A percentile compares a stretch with the other conserved stretches of the same genome.
These are phyloP conservation scores for Arnoldichthys spilopterus DNA, from an alignment of 2,797 vertebrate species.

Conservation along the genomic window DNA sequence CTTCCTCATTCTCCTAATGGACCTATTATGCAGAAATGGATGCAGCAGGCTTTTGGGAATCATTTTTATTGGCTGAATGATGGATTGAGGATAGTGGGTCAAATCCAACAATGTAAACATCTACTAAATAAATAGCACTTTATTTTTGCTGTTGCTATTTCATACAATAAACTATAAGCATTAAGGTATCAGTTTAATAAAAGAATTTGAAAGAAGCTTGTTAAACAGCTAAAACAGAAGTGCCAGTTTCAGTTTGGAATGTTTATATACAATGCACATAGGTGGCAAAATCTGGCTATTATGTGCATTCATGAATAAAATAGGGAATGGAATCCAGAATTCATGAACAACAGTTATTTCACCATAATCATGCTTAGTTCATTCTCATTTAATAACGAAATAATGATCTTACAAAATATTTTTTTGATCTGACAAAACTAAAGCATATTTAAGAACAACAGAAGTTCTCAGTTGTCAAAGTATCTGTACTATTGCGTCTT, in stretches of 20 bases:
- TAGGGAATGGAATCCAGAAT: background rate
- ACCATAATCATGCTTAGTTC: background rate
- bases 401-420: background rate
- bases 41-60: constrained; percentile 15
- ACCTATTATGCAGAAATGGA: constrained; percentile 37
- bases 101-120: constrained; percentile 29
- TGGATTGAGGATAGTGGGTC: constrained; percentile 9
- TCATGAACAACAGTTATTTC: background rate
- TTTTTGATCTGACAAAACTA: background rate
- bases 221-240: too few relatives aligned
- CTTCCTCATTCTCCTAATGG: constrained; percentile 34
- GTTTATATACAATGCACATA: background rate
- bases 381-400: background rate
- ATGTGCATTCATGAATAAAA: background rate
- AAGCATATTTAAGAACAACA: background rate
- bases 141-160: too few relatives aligned
- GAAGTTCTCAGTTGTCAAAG: background rate
- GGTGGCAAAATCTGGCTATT: too few relatives aligned
- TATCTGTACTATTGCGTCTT: background rate
- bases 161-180: background rate
- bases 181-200: background rate
- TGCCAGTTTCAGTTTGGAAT: too few relatives aligned
- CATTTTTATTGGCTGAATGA: constrained; percentile 30
- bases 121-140: background rate
- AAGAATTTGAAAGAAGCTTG: too few relatives aligned